Evolutionary conservation across 1,140 invertebrate genomes (phyloP), one percentile per base, ranked within the genome.

Genomic region (Brachionus asplanchnoidis): DNA sequence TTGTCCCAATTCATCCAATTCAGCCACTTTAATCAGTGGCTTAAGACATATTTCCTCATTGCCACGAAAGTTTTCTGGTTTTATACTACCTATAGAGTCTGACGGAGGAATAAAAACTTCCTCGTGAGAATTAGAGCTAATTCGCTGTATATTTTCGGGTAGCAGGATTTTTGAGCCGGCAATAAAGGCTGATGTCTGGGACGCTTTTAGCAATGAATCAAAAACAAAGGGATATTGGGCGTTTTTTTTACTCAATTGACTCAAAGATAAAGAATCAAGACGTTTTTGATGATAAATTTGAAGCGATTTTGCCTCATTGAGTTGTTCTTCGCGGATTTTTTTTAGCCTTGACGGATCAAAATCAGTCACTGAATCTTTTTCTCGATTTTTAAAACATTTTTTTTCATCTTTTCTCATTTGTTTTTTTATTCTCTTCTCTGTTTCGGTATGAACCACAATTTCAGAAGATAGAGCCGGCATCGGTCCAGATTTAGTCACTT

Each of bases 331-430:
- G 85, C 82, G 11, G 83, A 83, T 5, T 66, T 66, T 12, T 86
- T 82, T 77, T 0, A 70, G 36, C 2, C 8, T 50, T 3, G 32
- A 83, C 50, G 85, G 85, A 56, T 87, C 85, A 46, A 86, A 86
- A 26, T 86, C 86, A 7, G 88, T 11, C 88, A 87, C 0, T 92
- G 91, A 85, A 92, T 93, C n/a, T 92, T 3, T 12, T 65, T 68
- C 20, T 12, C 42, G 50, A 26, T 83, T 65, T 28, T 46, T 46
- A 6, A 89, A 4, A 92, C 87, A n/a, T 86, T 93, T 94, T 87
- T 96, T 97, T 87, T 96, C 95, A 87, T 96, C 94, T 88, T 95
- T 96, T 12, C 95, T 91, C 8, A 95, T 92, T 88, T 94, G 92
- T 88, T 97, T 97, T 36, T 92, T 91, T 32, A 95, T 87, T 80